Conservation (phyloP, 2,113 vertebrate genomes). For the Chloroceryle aenea region DNA sequence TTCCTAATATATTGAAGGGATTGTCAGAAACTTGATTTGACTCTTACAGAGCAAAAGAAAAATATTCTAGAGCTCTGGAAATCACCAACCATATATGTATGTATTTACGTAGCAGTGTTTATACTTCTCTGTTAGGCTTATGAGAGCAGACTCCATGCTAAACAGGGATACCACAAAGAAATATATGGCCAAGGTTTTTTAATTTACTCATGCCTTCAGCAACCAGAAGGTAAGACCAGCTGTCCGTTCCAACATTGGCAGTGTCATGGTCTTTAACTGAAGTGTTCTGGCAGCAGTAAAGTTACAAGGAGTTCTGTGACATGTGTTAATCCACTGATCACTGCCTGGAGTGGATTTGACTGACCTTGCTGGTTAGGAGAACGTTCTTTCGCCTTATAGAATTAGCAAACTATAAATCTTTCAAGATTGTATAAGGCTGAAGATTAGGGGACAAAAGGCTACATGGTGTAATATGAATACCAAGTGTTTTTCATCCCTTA, state of each 20-base stretch:
- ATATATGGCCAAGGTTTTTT: neutral
- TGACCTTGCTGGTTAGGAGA: neutral
- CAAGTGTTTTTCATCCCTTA: neutral
- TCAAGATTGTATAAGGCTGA: constrained; percentile 1
- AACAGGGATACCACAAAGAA: neutral
- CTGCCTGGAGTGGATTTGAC: constrained; percentile 6
- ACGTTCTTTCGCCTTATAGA: constrained; percentile 16
- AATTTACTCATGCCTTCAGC: neutral
- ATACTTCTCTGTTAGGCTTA: neutral
- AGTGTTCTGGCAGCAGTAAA: neutral
- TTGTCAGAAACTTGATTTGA: neutral
- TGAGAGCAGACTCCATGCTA: neutral
- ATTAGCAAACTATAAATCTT: constrained; percentile 62
- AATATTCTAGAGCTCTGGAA: neutral
- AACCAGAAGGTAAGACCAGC: neutral
- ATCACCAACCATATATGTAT: neutral
- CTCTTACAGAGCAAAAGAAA: neutral
- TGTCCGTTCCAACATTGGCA: neutral
- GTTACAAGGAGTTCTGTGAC: neutral
- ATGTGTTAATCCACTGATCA: constrained; percentile 28
- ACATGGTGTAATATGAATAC: neutral
- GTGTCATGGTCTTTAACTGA: neutral
- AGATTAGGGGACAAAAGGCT: constrained; percentile 20
- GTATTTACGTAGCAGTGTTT: neutral
- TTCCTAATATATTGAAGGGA: neutral